These are phyloP conservation scores for Toxonevra muliebris DNA, from an alignment of 2,888 invertebrate species.

Conservation along the genomic window DNA sequence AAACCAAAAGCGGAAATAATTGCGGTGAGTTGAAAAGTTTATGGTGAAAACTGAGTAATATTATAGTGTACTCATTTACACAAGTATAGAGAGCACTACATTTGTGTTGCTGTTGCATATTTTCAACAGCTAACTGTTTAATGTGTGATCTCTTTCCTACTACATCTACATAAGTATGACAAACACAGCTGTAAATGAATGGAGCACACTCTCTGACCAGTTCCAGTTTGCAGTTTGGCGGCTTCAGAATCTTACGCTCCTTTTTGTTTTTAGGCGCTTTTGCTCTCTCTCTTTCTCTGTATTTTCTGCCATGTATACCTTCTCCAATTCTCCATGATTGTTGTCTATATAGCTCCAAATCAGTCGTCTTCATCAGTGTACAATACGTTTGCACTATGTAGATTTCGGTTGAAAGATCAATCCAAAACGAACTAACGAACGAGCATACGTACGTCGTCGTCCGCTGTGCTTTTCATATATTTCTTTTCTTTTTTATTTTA, in stretches of 20 bases:
- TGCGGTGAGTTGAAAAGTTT: too few relatives aligned
- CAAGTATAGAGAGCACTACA: neutral
- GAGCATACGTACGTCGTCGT: constrained; percentile 9
- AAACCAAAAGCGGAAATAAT: too few relatives aligned
- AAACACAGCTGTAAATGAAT: too few relatives aligned
- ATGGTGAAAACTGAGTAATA: too few relatives aligned
- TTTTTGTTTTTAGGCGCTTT: neutral
- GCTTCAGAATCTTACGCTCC: neutral
- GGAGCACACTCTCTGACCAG: too few relatives aligned
- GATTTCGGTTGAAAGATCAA: constrained; percentile 28
- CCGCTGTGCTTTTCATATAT: neutral
- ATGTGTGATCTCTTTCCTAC: too few relatives aligned
- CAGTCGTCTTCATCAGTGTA: constrained; percentile 17
- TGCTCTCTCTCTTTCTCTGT: neutral
- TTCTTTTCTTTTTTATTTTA: neutral
- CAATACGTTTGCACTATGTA: constrained; percentile 15
- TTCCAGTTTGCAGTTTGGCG: neutral
- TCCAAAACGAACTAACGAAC: constrained; percentile 5
- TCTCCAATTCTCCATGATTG: neutral
- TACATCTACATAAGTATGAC: too few relatives aligned
- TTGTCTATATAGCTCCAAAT: constrained; percentile 20
- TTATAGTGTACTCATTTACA: too few relatives aligned
- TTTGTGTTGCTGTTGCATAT: too few relatives aligned
- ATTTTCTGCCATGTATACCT: neutral
- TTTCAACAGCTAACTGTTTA: too few relatives aligned